Evolutionary conservation across 2,888 invertebrate genomes (phyloP).

Genomic region (Tipula helvola): DNA sequence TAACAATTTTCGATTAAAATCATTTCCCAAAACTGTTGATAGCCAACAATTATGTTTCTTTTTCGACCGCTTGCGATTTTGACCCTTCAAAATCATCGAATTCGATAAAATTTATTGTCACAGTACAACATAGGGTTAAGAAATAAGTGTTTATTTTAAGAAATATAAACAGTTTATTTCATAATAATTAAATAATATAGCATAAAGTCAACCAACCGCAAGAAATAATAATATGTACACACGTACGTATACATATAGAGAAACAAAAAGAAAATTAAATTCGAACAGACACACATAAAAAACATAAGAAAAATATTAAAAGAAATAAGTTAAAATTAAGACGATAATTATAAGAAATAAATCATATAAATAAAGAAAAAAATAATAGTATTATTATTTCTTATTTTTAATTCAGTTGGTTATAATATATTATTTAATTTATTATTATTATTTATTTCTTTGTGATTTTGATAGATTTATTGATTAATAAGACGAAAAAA

Average conservation of each 20-base stretch:
- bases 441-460: constrained; percentile 4
- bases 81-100: not conserved
- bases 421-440: constrained; percentile 4
- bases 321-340: not conserved
- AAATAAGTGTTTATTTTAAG: not conserved
- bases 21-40: no score
- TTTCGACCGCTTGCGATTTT: not conserved
- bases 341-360: not conserved
- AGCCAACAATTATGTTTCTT: no score
- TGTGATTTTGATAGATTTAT: constrained; percentile 4
- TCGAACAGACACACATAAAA: not conserved
- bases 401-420: constrained; percentile 4
- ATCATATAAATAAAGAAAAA: not conserved
- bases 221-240: not conserved
- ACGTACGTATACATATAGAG: not conserved
- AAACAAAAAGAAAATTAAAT: not conserved
- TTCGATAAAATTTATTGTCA: not conserved
- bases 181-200: not conserved
- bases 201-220: not conserved
- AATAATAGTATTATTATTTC: not conserved
- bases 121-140: not conserved
- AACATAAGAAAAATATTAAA: not conserved
- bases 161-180: not conserved
- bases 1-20: no score
- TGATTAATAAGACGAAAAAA: not conserved